phyloP scores from a whole-genome alignment of 2,888 invertebrate genomes.

The Drosophila kambysellisi region DNA sequence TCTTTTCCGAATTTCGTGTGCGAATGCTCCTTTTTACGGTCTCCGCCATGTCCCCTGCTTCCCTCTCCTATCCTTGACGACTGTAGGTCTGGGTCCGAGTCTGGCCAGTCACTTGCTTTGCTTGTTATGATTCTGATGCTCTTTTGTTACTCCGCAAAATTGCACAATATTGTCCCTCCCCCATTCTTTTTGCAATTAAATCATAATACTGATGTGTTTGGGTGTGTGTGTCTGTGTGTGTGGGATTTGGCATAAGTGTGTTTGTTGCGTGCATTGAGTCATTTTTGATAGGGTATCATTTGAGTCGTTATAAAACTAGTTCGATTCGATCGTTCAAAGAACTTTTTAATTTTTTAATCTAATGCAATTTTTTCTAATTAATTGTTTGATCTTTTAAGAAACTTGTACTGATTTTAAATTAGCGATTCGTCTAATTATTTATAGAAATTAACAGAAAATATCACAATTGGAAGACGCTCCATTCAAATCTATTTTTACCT shows the following conservation, averaged over 20 bases:
- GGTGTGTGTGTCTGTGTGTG: constrained; percentile 15
- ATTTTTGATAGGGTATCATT: not conserved
- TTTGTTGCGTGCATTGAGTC: not conserved
- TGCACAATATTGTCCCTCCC: constrained; percentile 61
- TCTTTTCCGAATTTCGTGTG: constrained; percentile 33
- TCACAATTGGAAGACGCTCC: no score
- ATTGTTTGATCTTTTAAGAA: not conserved
- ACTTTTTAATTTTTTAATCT: not conserved
- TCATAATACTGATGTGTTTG: constrained; percentile 38
- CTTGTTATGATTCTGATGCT: constrained; percentile 63
- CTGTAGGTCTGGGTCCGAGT: constrained; percentile 43
- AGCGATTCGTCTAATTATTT: not conserved
- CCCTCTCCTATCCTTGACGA: constrained; percentile 8
- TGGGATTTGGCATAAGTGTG: constrained; percentile 8
- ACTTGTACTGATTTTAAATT: not conserved
- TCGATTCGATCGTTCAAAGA: not conserved
- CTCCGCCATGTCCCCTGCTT: not conserved
- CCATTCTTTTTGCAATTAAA: constrained; percentile 60
- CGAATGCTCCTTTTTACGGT: constrained; percentile 67
- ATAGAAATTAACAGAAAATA: not conserved
- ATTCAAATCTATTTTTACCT: not conserved
- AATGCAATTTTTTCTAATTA: not conserved
- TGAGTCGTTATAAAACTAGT: not conserved
- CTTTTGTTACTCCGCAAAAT: constrained; percentile 60
- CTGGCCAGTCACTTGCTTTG: constrained; percentile 55